A percentile compares a stretch with the other conserved stretches of the same genome.
Conservation (phyloP, 2,113 vertebrate genomes). For the Coptodon rendalli region DNA sequence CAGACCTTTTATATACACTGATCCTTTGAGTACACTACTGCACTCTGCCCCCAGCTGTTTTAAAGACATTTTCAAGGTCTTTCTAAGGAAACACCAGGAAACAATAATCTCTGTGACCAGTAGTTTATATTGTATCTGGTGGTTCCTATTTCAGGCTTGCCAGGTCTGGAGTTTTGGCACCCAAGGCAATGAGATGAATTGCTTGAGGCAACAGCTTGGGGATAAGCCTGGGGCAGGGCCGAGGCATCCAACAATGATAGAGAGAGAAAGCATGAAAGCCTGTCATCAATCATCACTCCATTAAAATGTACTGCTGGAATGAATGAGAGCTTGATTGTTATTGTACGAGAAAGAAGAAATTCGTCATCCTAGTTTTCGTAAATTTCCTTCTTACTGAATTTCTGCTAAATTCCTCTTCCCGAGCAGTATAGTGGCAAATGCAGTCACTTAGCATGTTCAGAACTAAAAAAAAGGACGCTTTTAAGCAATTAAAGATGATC, state of each 20-base stretch:
- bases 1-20: not conserved
- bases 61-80: not conserved
- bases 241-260: constrained; percentile 34
- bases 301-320: not conserved
- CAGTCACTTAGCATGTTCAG: not conserved
- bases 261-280: not conserved
- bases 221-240: constrained; percentile 40
- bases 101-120: not conserved
- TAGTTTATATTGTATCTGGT: constrained; percentile 5
- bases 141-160: constrained; percentile 1
- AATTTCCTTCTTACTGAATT: not conserved
- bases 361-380: not conserved
- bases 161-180: not conserved
- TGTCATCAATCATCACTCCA: constrained; percentile 23
- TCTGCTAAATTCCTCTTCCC: not conserved
- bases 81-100: not conserved
- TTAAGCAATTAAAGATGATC: not conserved
- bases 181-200: constrained; percentile 21
- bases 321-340: not conserved
- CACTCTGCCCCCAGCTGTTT: not conserved
- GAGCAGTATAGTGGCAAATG: not conserved
- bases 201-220: constrained; percentile 47
- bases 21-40: not conserved
- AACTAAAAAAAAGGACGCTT: not conserved
- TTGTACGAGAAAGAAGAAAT: not conserved